A percentile compares a stretch with the other conserved stretches of the same genome.
Conservation (phyloP, 2,888 invertebrate species). For the Drosophila meridiana region DNA sequence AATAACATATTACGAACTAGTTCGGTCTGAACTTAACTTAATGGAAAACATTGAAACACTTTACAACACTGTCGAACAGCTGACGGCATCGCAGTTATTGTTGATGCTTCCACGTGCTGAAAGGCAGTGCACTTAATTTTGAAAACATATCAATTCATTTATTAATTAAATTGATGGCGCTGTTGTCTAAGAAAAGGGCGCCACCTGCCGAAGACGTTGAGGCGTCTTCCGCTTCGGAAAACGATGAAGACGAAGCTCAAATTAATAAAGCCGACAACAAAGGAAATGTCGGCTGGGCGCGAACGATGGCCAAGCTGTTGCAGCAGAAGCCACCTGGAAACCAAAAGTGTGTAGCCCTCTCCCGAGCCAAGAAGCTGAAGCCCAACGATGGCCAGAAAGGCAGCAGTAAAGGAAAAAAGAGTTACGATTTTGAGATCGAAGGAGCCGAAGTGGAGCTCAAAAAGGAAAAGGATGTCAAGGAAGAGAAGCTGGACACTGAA, state of each 20-base stretch:
- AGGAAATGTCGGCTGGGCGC: slow-evolving; percentile 91
- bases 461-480: slow-evolving; percentile 82
- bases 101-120: slow-evolving; percentile 39
- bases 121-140: neutral
- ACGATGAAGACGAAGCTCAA: slow-evolving; percentile 51
- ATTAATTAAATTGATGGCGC: slow-evolving; percentile 43
- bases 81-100: slow-evolving; percentile 15
- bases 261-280: slow-evolving; percentile 36
- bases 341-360: slow-evolving; percentile 91
- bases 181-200: slow-evolving; percentile 39
- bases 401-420: slow-evolving; percentile 82
- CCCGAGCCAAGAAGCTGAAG: slow-evolving; percentile 91
- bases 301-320: slow-evolving; percentile 92
- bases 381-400: slow-evolving; percentile 85
- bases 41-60: neutral
- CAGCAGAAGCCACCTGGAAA: slow-evolving; percentile 90
- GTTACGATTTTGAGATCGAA: slow-evolving; percentile 89
- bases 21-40: neutral
- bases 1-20: neutral
- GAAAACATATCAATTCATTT: neutral
- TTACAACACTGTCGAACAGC: slow-evolving; percentile 28
- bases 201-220: neutral
- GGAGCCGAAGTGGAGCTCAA: slow-evolving; percentile 84
- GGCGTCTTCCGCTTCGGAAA: slow-evolving; percentile 7
- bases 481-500: slow-evolving; percentile 84